Conservation (phyloP, 2,113 vertebrate species). For the Holacanthus passer region DNA sequence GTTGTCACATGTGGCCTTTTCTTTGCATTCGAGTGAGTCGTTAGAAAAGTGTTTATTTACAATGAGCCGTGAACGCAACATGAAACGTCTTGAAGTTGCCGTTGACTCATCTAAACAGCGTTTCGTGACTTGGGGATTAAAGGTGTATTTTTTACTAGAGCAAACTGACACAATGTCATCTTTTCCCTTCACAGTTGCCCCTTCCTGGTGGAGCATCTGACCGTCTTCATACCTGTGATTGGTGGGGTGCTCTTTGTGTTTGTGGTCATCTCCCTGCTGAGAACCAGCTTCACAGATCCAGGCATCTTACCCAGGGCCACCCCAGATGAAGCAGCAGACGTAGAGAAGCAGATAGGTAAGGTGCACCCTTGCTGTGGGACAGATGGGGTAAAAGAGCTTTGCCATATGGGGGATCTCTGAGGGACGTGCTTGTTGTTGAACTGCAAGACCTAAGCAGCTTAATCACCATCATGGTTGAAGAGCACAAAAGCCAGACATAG, state of each 20-base stretch:
- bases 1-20: slow-evolving; percentile 92
- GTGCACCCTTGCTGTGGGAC: slow-evolving; percentile 21
- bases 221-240: slow-evolving; percentile 93
- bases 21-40: slow-evolving; percentile 95
- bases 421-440: slow-evolving; percentile 38
- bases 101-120: neutral
- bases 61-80: neutral
- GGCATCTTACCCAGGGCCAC: slow-evolving; percentile 96
- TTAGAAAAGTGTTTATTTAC: neutral
- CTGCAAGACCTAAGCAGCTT: slow-evolving; percentile 67
- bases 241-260: slow-evolving; percentile 92
- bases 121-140: neutral
- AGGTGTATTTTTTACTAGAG: neutral
- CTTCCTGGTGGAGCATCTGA: slow-evolving; percentile 91
- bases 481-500: neutral
- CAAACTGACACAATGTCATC: neutral
- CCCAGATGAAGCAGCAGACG: slow-evolving; percentile 91
- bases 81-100: neutral
- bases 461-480: slow-evolving; percentile 2
- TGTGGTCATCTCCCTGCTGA: slow-evolving; percentile 92
- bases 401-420: slow-evolving; percentile 57
- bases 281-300: slow-evolving; percentile 95
- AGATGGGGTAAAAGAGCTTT: slow-evolving; percentile 72
- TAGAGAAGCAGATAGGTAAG: slow-evolving; percentile 95
- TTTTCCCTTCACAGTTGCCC: slow-evolving; percentile 87